Conservation (phyloP, 1,140 invertebrate species). For the Musca domestica region DNA sequence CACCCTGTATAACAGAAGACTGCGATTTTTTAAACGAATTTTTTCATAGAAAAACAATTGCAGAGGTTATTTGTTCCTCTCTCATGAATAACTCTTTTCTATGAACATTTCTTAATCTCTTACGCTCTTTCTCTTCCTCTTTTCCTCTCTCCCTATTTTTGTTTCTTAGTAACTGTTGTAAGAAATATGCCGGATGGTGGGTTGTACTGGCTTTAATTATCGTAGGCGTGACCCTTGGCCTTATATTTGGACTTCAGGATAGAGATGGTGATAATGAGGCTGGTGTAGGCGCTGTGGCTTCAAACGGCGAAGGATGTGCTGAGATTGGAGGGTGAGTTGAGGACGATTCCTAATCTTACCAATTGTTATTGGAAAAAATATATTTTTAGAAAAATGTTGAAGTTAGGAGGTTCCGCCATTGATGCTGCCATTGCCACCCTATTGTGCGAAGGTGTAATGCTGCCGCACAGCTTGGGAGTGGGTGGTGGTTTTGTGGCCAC, state of each 20-base stretch:
- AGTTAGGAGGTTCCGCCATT: constrained; percentile 76
- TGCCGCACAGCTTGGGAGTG: constrained; percentile 82
- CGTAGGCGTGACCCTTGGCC: constrained; percentile 34
- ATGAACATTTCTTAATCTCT: too few species aligned
- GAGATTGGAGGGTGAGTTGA: constrained; percentile 69
- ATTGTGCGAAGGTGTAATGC: constrained; percentile 83
- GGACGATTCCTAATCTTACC: constrained; percentile 4
- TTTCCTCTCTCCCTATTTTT: too few species aligned
- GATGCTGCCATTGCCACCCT: constrained; percentile 86
- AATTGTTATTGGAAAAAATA: too few species aligned
- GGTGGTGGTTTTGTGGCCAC: constrained; percentile 86
- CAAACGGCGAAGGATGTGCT: constrained; percentile 75
- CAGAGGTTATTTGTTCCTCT: too few species aligned
- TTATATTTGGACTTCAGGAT: constrained; percentile 36
- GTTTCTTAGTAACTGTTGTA: too few species aligned
- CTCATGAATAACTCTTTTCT: too few species aligned
- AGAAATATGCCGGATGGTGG: constrained; percentile 35
- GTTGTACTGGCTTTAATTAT: constrained; percentile 35
- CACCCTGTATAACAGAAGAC: too few species aligned
- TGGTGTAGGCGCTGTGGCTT: constrained; percentile 67
- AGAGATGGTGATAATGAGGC: constrained; percentile 10
- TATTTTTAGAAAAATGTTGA: constrained; percentile 58
- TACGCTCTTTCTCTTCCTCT: too few species aligned
- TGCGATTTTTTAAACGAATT: too few species aligned
- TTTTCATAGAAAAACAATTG: too few species aligned